Evolutionary conservation across 2,888 invertebrate species (phyloP), one percentile per base, ranked within the genome.

Genomic region (Opisthograptis luteolata): DNA sequence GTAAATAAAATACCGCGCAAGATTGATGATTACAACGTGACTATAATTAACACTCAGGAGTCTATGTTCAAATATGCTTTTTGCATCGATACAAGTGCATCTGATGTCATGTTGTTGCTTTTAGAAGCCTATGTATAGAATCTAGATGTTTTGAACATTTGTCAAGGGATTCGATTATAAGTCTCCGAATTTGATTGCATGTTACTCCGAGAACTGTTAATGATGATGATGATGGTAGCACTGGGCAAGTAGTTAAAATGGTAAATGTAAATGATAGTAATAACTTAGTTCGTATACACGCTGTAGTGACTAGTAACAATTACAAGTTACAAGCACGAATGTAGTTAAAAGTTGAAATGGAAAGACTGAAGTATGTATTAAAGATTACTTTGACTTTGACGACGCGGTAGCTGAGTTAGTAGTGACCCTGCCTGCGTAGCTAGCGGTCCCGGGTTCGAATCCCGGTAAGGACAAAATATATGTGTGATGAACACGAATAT

Each of bases 1-100:
- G 44, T 50, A 50, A 50, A 50, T 44, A 44, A 50, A 50, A 50
- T 40, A 44, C 50, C 44, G 28, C 27, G 39, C 22, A 30, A 44
- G 44, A 50, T 50, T 50, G 44, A 44, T 50, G 50, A 10, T 35
- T 34, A 17, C 7, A 30, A 50, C 34, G 40, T 24, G 28, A 35
- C 44, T 44, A 50, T 40, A 43, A 43, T 36, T 37, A 49, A 14
- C 41, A 49, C 32, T 32, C 24, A 31, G 6, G 9, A 25, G 34
- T 19, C 42, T 24, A 36, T 43, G 37, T 43, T 49, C 25, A 42
- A 43, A 42, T 43, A 36, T 15, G 24, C 37, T 49, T 49, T 49
- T 49, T 43, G 42, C 49, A 43, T 30, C 35, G 31, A 35, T 14
- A 34, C 50, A 22, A 50, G 20, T 44, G 39, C 34, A 50, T 37